Evolutionary conservation across 2,797 vertebrate genomes (phyloP).

Genomic region (Takifugu rubripes): DNA sequence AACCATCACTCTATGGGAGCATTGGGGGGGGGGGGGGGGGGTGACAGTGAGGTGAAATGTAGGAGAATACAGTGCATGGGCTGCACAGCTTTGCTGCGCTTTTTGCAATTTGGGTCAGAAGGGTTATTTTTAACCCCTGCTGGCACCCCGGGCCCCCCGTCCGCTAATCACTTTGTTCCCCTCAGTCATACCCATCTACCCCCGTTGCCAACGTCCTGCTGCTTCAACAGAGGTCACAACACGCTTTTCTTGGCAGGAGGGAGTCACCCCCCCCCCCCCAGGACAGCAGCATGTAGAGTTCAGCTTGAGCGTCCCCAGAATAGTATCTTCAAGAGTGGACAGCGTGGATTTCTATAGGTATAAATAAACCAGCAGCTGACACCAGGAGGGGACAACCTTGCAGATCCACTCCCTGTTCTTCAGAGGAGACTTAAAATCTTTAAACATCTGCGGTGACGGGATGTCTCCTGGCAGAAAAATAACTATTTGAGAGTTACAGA

Average conservation of each 20-base stretch:
- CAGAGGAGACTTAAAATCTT: neutral
- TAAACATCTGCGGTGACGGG: no score
- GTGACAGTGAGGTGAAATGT: conserved; percentile 25
- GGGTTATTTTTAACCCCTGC: conserved; percentile 74
- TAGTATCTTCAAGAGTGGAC: conserved; percentile 38
- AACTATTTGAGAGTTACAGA: no score
- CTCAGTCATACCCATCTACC: conserved; percentile 62
- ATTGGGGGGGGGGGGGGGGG: no score
- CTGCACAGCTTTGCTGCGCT: conserved; percentile 31
- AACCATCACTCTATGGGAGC: neutral
- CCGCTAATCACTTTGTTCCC: conserved; percentile 78
- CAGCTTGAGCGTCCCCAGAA: conserved; percentile 31
- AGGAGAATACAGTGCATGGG: conserved; percentile 22
- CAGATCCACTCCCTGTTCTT: conserved; percentile 17
- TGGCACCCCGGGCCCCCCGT: conserved; percentile 59
- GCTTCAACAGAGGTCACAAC: conserved; percentile 57
- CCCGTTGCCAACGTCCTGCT: conserved; percentile 43
- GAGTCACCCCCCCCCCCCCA: conserved; percentile 49
- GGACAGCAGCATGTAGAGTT: conserved; percentile 48
- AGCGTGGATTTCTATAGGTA: conserved; percentile 40
- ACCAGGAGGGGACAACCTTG: conserved; percentile 36
- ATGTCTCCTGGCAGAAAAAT: no score
- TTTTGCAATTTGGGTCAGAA: conserved; percentile 59
- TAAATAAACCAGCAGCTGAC: conserved; percentile 65
- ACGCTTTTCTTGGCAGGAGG: conserved; percentile 50